Conservation (phyloP, 2,888 invertebrate genomes). For the Chaetoderma sp. region DNA sequence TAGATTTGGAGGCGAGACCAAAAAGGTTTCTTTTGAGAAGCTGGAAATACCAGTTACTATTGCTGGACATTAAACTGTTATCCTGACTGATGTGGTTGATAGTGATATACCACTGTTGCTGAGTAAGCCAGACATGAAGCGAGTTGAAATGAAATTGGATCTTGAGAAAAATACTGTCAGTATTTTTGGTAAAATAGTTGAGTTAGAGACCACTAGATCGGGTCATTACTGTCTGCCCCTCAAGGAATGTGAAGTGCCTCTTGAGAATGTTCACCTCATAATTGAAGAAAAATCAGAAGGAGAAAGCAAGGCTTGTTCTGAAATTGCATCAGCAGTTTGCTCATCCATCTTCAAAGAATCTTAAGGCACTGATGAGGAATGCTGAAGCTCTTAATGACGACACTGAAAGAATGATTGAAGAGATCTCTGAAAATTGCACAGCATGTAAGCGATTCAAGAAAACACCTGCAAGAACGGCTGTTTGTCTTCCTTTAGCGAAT, state of each 20-base stretch:
- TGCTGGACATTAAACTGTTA: slow-evolving; percentile 19
- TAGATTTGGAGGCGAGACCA: slow-evolving; percentile 30
- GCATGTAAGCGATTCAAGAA: slow-evolving; percentile 15
- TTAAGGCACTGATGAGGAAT: slow-evolving; percentile 29
- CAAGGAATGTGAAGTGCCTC: too few species aligned
- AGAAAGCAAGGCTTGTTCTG: slow-evolving; percentile 14
- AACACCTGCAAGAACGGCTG: slow-evolving; percentile 7
- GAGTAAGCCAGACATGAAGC: slow-evolving; percentile 31
- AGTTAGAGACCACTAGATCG: background rate
- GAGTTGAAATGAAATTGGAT: slow-evolving; percentile 32
- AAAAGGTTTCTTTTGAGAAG: slow-evolving; percentile 17
- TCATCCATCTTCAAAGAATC: slow-evolving; percentile 33
- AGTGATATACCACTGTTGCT: slow-evolving; percentile 30
- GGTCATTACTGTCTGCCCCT: background rate
- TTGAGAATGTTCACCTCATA: background rate
- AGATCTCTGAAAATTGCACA: slow-evolving; percentile 20
- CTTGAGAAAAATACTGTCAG: slow-evolving; percentile 35
- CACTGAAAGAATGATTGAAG: slow-evolving; percentile 18
- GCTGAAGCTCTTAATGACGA: slow-evolving; percentile 19
- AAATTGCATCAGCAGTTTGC: slow-evolving; percentile 40
- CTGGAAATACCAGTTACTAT: slow-evolving; percentile 25
- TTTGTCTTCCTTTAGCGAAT: slow-evolving; percentile 9
- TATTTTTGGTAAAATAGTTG: slow-evolving; percentile 31
- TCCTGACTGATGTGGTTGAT: slow-evolving; percentile 28
- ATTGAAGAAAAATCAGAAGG: slow-evolving; percentile 1